phyloP scores from a whole-genome alignment of 2,888 invertebrate genomes.

The Lysandra bellargus region DNA sequence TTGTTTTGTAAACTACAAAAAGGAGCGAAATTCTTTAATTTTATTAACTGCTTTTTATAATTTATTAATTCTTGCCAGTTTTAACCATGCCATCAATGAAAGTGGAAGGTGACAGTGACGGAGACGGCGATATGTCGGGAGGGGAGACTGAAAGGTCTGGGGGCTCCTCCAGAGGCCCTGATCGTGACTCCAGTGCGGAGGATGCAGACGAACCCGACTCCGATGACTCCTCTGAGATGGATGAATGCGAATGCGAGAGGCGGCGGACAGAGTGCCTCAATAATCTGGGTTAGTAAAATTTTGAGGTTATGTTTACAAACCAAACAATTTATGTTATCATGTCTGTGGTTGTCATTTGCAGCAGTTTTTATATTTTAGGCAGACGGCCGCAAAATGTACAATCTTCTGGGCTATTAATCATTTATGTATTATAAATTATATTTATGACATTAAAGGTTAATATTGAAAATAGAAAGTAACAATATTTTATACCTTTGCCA shows the following conservation, averaged over 20 bases:
- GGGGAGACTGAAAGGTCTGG: conserved; percentile 85
- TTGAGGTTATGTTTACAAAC: conserved; percentile 79
- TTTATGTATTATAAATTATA: neutral
- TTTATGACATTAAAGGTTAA: neutral
- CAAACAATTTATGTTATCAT: conserved; percentile 38
- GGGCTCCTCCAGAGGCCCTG: conserved; percentile 84
- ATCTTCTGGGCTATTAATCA: neutral
- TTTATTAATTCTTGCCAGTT: neutral
- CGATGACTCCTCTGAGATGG: conserved; percentile 94
- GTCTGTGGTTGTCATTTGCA: conserved; percentile 35
- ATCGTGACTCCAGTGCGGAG: conserved; percentile 86
- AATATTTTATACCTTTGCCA: neutral
- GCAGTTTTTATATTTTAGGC: neutral
- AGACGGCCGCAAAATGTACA: too few relatives aligned
- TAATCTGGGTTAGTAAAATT: conserved; percentile 81
- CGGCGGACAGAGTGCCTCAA: conserved; percentile 91
- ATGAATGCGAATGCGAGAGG: conserved; percentile 94
- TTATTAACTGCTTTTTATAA: conserved; percentile 3
- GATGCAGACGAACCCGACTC: conserved; percentile 90
- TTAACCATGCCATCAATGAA: conserved; percentile 84
- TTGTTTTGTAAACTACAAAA: conserved; percentile 33
- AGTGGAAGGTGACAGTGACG: conserved; percentile 82
- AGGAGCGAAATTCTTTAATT: conserved; percentile 38
- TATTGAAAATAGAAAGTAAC: neutral
- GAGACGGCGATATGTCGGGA: conserved; percentile 85